Evolutionary conservation across 2,113 vertebrate species (phyloP), one percentile per base, ranked within the genome.

Genomic region (Ophthalmolycus amberensis): DNA sequence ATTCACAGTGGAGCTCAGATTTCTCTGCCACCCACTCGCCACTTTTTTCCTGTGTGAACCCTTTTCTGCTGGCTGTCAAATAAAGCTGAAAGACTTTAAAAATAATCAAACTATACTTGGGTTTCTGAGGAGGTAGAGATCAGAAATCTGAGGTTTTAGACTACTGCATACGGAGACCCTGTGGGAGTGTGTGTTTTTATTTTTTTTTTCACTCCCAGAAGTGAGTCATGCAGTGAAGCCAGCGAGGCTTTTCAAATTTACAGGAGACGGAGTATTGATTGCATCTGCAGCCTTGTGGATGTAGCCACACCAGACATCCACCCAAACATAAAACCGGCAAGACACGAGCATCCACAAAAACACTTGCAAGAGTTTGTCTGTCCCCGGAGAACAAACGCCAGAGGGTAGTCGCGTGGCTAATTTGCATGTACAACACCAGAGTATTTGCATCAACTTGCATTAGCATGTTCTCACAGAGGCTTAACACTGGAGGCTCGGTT

Each of bases 391-490:
- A 86, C 75, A 89, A 87, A 85, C 83, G 67, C 42, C 68, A 20
- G 68, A 37, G 68, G 50, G 73, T 32, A 60, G 80, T 71, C 77
- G 62, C 75, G 29, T 92, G 90, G 93, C 92, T 93, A 92, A 90
- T 94, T 91, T 89, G 62, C 84, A 90, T 89, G 63, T 75, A 71
- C 34, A 85, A 64, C 68, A 75, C 64, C 32, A 46, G 67, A 29
- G 65, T 20, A 86, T 94, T 90, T 90, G 76, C 89, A 92, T 92
- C 22, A 67, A 86, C 89, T 88, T 80, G 89, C 82, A 90, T 91
- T 76, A 79, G 59, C 37, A 71, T 89, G 80, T 82, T 88, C 77
- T 85, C 85, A 87, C 44, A 48, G 63, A 37, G 50, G 56, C 37
- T 12, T 1, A 10, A 79, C 34, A 64, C 73, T 37, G 22, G 64